Base-by-base conservation (phyloP, 23 tunicate species). In the Trididemnum clinides region DNA sequence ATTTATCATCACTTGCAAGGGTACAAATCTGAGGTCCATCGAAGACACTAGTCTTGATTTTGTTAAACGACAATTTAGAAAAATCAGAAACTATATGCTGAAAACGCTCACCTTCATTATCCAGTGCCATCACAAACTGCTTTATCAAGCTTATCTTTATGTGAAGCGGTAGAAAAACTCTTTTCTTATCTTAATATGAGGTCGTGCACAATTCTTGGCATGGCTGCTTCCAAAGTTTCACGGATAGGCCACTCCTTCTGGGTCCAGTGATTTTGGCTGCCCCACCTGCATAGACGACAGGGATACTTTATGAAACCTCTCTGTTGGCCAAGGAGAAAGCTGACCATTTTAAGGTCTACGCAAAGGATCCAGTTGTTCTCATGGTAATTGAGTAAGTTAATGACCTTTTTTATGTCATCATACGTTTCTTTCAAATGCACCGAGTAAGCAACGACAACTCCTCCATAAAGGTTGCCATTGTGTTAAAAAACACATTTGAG, bases 221-320 rank as follows among this genome's bases (percentile, higher is more conserved):
- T 74, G 81, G 58, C 81, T 74, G 81, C 81, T 7, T 74, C 58
- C 81, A 74, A 74, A 74, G 58, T 38, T 74, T 74, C 81, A 74
- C 28, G 81, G 25, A 39, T 74, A 28, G 57, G 58, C 76, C 76
- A 69, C 10, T 69, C 76, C 10, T 69, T 33, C 38, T 30, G 37
- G 37, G 37, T 69, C 76, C 76, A 69, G 76, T 69, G 37, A 69
- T 69, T 58, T 37, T 58, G 6, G 58, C 81, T 74, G 58, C 38
- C 58, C 59, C 81, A 74, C 57, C 7, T n/a, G 81, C 81, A 38
- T 12, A 74, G 57, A 25, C 4, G 34, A 30, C 81, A 74, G 34
- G 81, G 58, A 39, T 74, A 15, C 81, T 74, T 74, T 3, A 58
- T 74, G 25, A 12, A 74, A 38, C 81, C 57, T 36, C 35, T 31